phyloP scores from a whole-genome alignment of 2,113 vertebrate genomes.

The Amia ocellicauda region DNA sequence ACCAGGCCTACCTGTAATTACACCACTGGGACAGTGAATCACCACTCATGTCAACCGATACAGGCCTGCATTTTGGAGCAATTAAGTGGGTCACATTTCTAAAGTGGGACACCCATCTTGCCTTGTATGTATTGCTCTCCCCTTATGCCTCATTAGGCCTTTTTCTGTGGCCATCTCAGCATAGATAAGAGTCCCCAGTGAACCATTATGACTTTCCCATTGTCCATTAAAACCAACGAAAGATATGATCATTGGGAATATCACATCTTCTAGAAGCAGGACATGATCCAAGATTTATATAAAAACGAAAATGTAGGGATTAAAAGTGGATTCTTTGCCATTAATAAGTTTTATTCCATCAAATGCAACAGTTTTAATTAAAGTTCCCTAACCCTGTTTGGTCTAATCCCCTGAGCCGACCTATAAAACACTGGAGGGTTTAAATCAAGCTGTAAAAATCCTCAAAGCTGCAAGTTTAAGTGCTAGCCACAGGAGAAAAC shows the following conservation, averaged over 20 bases:
- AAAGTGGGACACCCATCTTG: neutral
- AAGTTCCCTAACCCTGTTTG: conserved; percentile 48
- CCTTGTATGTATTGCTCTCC: neutral
- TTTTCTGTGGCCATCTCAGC: conserved; percentile 15
- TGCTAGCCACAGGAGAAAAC: conserved; percentile 32
- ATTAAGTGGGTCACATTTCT: neutral
- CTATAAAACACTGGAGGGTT: conserved; percentile 50
- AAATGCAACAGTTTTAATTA: conserved; percentile 56
- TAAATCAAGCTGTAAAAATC: conserved; percentile 56
- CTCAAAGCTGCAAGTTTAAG: conserved; percentile 46
- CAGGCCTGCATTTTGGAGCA: neutral
- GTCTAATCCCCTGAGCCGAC: conserved; percentile 51
- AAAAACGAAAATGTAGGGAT: conserved; percentile 42
- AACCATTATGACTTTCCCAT: conserved; percentile 31
- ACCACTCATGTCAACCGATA: neutral
- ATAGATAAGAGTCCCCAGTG: conserved; percentile 23
- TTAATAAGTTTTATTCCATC: conserved; percentile 47
- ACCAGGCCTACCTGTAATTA: neutral
- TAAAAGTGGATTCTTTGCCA: conserved; percentile 40
- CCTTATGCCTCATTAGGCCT: conserved; percentile 20
- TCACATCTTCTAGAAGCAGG: neutral
- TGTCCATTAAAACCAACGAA: conserved; percentile 24
- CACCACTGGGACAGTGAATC: neutral
- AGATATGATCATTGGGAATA: conserved; percentile 10
- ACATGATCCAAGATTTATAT: conserved; percentile 20